A percentile compares a stretch with the other conserved stretches of the same genome.
Conservation (phyloP, 2,888 invertebrate species). For the Pachymerium ferrugineum region DNA sequence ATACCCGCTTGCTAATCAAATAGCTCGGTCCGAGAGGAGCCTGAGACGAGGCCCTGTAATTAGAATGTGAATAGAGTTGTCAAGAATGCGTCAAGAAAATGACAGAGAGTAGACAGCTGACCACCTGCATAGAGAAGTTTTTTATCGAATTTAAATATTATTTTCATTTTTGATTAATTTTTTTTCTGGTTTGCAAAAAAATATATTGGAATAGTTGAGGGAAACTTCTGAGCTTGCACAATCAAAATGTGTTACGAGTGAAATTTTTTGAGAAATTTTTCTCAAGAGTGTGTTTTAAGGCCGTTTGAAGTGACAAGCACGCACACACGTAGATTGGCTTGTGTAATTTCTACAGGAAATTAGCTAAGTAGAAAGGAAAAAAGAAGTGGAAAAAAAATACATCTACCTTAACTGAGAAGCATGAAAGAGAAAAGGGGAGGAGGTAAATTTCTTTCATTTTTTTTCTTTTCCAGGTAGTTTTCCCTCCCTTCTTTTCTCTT, state of each 20-base stretch:
- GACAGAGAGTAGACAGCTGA: slow-evolving; percentile 2
- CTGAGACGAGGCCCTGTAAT: not conserved
- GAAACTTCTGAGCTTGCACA: too few relatives aligned
- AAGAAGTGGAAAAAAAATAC: not conserved
- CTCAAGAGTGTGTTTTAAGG: not conserved
- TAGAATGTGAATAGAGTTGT: slow-evolving; percentile 20
- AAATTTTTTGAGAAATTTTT: slow-evolving; percentile 4
- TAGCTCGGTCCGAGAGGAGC: slow-evolving; percentile 9
- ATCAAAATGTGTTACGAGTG: slow-evolving; percentile 2
- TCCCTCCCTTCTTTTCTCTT: not conserved
- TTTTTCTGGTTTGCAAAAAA: not conserved
- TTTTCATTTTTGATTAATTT: not conserved
- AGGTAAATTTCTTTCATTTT: not conserved
- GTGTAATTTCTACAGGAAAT: slow-evolving; percentile 27
- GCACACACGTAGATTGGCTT: slow-evolving; percentile 22
- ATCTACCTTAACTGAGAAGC: not conserved
- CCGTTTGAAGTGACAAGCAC: slow-evolving; percentile 22
- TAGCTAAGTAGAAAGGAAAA: slow-evolving; percentile 27
- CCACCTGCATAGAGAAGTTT: not conserved
- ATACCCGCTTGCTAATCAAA: slow-evolving; percentile 27
- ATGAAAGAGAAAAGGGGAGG: not conserved
- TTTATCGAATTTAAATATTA: not conserved
- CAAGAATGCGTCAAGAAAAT: slow-evolving; percentile 5
- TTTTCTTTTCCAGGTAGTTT: slow-evolving; percentile 1
- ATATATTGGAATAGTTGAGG: too few relatives aligned